Evolutionary conservation across 1,140 invertebrate species (phyloP), one percentile per base, ranked within the genome.

Genomic region (Ctenoplectra terminalis): DNA sequence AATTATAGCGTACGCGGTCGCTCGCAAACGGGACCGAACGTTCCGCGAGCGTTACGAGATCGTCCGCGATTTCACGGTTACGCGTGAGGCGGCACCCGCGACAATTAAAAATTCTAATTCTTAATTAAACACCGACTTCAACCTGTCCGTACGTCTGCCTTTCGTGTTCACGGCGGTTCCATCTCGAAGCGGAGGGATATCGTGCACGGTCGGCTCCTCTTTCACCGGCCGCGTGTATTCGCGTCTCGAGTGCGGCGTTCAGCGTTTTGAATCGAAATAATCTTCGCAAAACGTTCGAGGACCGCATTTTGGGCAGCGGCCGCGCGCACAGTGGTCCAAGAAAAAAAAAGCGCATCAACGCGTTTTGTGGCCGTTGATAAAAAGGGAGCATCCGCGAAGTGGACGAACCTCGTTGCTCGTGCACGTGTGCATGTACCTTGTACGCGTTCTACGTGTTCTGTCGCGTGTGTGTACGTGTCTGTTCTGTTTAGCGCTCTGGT

Each of bases 361-460:
- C 46, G 79, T 75, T 81, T 78, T 79, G 75, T 82, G 75, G 81
- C 67, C 76, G 69, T 66, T 61, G 76, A 83, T 78, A 83, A 83
- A 80, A 83, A 70, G 67, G 81, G 76, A 66, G 75, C 81, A 80
- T 79, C 60, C 81, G 67, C 82, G 86, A 73, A 77, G 82, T 82
- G 83, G 85, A 82, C 77, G 77, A 40, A 78, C 82, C 73, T 64
- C 52, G 71, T 52, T 46, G 15, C 7, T 48, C 3, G 3, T 61
- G 60, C 40, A 29, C 17, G 40, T 67, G 40, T 46, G 34, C 20
- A 9, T 7, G 20, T 5, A 37, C 37, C 7, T 15, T 2, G 13
- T 11, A 48, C 46, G 2, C 40, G 13, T 26, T 1, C 13, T 26
- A n/a, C 50, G 50, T 17, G 4, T 13, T 3, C 34, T 17, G 2